Evolutionary conservation across 2,888 invertebrate genomes (phyloP).

Genomic region (Cremastinae sp.): DNA sequence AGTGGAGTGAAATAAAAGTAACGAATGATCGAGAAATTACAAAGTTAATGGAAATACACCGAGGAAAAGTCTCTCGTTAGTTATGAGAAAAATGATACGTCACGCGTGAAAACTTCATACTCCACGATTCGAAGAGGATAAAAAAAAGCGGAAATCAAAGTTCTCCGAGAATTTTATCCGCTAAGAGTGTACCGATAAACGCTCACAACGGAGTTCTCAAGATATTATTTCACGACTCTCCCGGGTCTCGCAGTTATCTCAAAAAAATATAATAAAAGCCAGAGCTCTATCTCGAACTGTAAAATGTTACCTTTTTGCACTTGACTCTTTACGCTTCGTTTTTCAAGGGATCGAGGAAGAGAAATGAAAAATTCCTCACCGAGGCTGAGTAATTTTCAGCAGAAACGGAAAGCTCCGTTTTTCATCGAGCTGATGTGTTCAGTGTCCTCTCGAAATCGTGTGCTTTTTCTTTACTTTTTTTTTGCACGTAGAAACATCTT

Average conservation of each 20-base stretch:
- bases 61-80: too few relatives aligned
- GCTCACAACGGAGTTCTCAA: slow-evolving; percentile 6
- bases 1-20: too few relatives aligned
- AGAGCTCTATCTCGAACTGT: slow-evolving; percentile 42
- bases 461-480: slow-evolving; percentile 3
- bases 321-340: too few relatives aligned
- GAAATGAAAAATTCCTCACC: slow-evolving; percentile 16
- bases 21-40: slow-evolving; percentile 39
- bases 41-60: slow-evolving; percentile 25
- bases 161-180: slow-evolving; percentile 24
- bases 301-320: slow-evolving; percentile 29
- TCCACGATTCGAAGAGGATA: slow-evolving; percentile 18
- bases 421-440: slow-evolving; percentile 36
- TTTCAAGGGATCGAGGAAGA: slow-evolving; percentile 38
- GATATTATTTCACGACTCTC: slow-evolving; percentile 38
- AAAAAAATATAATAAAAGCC: slow-evolving; percentile 53
- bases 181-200: slow-evolving; percentile 48
- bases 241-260: slow-evolving; percentile 35
- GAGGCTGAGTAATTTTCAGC: slow-evolving; percentile 40
- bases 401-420: slow-evolving; percentile 21
- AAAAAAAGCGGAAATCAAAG: slow-evolving; percentile 50
- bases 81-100: slow-evolving; percentile 11
- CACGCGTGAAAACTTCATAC: slow-evolving; percentile 23
- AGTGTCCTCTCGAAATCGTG: slow-evolving; percentile 29
- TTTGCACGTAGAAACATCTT: slow-evolving; percentile 6